A percentile compares a stretch with the other conserved stretches of the same genome.
Evolutionary conservation across 2,888 invertebrate species (phyloP).

Genomic region (Polyploca ridens): DNA sequence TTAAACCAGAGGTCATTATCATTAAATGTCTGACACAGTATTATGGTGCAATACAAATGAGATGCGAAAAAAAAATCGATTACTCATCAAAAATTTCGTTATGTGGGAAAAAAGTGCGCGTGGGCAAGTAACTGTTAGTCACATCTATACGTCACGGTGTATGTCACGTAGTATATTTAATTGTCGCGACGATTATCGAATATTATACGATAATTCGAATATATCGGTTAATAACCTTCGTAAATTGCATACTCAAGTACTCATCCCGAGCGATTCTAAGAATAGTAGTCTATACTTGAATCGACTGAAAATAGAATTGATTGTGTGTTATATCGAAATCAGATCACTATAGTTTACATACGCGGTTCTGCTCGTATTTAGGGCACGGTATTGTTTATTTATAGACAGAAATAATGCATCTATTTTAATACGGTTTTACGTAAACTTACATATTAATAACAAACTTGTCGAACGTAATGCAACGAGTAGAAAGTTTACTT

Average conservation of each 20-base stretch:
- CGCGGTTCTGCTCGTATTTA: conserved; percentile 42
- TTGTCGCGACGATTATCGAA: conserved; percentile 31
- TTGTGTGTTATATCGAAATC: conserved; percentile 34
- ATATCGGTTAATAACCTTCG: conserved; percentile 59
- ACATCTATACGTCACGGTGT: conserved; percentile 42
- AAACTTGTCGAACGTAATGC: background rate
- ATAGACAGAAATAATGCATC: conserved; percentile 13
- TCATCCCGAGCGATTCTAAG: conserved; percentile 29
- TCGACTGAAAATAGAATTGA: conserved; percentile 55
- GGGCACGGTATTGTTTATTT: conserved; percentile 40
- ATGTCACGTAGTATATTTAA: conserved; percentile 50
- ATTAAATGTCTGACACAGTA: conserved; percentile 29
- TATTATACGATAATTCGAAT: conserved; percentile 13
- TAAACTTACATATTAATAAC: conserved; percentile 1
- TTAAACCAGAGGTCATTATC: conserved; percentile 48
- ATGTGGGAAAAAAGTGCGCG: conserved; percentile 56
- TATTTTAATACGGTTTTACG: conserved; percentile 10
- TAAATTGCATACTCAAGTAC: conserved; percentile 40
- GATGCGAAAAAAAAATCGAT: conserved; percentile 43
- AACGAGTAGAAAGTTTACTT: background rate
- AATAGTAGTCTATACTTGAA: conserved; percentile 54
- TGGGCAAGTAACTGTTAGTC: conserved; percentile 63
- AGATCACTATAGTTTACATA: conserved; percentile 28
- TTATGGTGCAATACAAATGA: conserved; percentile 48
- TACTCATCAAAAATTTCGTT: conserved; percentile 59